A percentile compares a stretch with the other conserved stretches of the same genome.
Evolutionary conservation across 1,140 invertebrate species (phyloP).

Genomic region (Drosophila elegans): DNA sequence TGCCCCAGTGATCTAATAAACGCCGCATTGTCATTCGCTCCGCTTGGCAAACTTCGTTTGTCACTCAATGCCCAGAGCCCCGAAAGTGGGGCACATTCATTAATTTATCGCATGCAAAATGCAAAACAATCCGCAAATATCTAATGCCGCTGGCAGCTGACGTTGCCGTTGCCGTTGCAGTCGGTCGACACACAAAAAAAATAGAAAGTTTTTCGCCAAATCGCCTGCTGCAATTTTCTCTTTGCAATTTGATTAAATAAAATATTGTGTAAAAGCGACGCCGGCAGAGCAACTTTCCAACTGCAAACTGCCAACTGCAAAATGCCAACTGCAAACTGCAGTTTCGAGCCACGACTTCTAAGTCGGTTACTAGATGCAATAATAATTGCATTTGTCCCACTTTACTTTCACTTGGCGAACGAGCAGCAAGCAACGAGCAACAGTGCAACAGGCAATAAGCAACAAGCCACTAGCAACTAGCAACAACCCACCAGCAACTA

Average conservation of each 20-base stretch:
- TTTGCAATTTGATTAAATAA: slow-evolving; percentile 82
- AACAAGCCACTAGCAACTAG: slow-evolving; percentile 31
- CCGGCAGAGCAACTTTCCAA: slow-evolving; percentile 72
- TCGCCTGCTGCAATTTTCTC: slow-evolving; percentile 74
- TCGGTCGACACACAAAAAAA: slow-evolving; percentile 71
- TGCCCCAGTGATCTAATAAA: slow-evolving; percentile 62
- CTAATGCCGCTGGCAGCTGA: slow-evolving; percentile 55
- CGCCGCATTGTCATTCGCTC: slow-evolving; percentile 54
- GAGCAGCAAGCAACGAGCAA: slow-evolving; percentile 24
- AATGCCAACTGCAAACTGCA: slow-evolving; percentile 69
- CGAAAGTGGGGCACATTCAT: slow-evolving; percentile 73
- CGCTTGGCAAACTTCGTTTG: slow-evolving; percentile 50
- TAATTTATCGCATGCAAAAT: slow-evolving; percentile 76
- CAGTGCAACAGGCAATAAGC: slow-evolving; percentile 24
- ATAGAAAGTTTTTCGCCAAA: slow-evolving; percentile 77
- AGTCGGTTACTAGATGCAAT: slow-evolving; percentile 84
- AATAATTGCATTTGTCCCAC: slow-evolving; percentile 85
- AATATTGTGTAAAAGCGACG: slow-evolving; percentile 83
- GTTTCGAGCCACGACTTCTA: slow-evolving; percentile 62
- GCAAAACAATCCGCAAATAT: slow-evolving; percentile 61
- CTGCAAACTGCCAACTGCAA: slow-evolving; percentile 46
- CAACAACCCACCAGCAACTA: slow-evolving; percentile 30
- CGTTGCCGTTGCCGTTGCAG: slow-evolving; percentile 17
- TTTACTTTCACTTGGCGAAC: slow-evolving; percentile 84
- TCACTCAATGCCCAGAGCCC: slow-evolving; percentile 48